Evolutionary conservation across 2,113 vertebrate species (phyloP).

Genomic region (Myotis davidii): DNA sequence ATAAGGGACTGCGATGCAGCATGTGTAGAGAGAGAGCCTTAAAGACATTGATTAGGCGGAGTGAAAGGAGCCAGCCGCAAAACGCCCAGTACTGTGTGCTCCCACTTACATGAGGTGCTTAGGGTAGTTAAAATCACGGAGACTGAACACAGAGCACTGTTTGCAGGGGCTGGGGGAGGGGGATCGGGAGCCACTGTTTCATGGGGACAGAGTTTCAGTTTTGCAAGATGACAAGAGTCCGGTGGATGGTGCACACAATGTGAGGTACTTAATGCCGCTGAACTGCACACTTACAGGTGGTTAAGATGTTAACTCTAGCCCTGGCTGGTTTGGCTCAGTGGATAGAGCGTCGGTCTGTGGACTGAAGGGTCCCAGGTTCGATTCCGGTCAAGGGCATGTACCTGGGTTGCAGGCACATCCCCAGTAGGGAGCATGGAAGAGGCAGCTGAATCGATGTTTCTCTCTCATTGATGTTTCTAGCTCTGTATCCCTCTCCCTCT

Average conservation of each 20-base stretch:
- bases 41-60: not conserved
- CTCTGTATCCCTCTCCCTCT: too few relatives aligned
- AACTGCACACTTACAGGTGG: not conserved
- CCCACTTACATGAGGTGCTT: not conserved
- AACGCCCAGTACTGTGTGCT: not conserved
- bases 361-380: too few relatives aligned
- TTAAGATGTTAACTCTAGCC: not conserved
- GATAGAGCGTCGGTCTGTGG: too few relatives aligned
- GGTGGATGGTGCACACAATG: too few relatives aligned
- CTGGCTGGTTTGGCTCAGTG: too few relatives aligned
- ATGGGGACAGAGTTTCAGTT: not conserved
- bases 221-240: not conserved
- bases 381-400: too few relatives aligned
- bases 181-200: not conserved
- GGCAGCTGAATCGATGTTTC: too few relatives aligned
- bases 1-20: not conserved
- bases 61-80: not conserved
- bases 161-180: not conserved
- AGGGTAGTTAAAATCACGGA: not conserved
- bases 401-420: too few relatives aligned
- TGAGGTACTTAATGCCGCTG: too few relatives aligned
- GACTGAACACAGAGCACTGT: not conserved
- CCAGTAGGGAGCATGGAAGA: too few relatives aligned
- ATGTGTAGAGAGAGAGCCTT: not conserved
- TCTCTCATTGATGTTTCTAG: too few relatives aligned